phyloP scores from a whole-genome alignment of 2,888 invertebrate genomes.

The Cheilosia impressa region DNA sequence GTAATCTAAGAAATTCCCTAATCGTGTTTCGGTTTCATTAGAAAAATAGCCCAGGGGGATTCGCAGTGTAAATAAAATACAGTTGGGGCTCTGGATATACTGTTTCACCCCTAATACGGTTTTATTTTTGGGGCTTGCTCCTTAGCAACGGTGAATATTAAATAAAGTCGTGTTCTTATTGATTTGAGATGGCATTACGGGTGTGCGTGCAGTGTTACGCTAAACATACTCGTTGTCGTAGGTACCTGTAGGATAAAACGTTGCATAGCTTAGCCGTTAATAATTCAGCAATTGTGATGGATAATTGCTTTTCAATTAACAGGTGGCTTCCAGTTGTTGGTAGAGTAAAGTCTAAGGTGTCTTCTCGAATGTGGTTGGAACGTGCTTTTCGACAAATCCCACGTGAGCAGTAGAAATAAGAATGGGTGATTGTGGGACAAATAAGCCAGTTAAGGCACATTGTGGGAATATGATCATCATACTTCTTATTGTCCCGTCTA shows the following conservation, averaged over 20 bases:
- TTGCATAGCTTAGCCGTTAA: too few relatives aligned
- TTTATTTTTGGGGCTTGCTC: not conserved
- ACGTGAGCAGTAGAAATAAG: too few relatives aligned
- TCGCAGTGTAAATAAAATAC: slow-evolving; percentile 43
- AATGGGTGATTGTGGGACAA: too few relatives aligned
- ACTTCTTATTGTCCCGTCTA: too few relatives aligned
- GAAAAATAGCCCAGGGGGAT: slow-evolving; percentile 60
- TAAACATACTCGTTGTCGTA: too few relatives aligned
- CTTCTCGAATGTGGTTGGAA: too few relatives aligned
- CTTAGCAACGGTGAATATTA: not conserved
- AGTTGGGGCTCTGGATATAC: slow-evolving; percentile 34
- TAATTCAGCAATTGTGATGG: too few relatives aligned
- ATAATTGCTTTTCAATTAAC: not conserved
- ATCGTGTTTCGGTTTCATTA: slow-evolving; percentile 68
- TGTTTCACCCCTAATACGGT: slow-evolving; percentile 1
- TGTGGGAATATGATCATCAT: too few relatives aligned
- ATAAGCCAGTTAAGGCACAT: too few relatives aligned
- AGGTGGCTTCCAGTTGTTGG: not conserved
- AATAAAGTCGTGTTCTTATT: not conserved
- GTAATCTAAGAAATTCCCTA: slow-evolving; percentile 63
- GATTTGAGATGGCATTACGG: not conserved
- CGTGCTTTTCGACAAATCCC: too few relatives aligned
- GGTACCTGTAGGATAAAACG: too few relatives aligned
- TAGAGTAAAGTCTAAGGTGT: not conserved
- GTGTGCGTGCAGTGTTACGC: not conserved